Evolutionary conservation across 2,113 vertebrate species (phyloP).

Genomic region (Anas platyrhynchos): DNA sequence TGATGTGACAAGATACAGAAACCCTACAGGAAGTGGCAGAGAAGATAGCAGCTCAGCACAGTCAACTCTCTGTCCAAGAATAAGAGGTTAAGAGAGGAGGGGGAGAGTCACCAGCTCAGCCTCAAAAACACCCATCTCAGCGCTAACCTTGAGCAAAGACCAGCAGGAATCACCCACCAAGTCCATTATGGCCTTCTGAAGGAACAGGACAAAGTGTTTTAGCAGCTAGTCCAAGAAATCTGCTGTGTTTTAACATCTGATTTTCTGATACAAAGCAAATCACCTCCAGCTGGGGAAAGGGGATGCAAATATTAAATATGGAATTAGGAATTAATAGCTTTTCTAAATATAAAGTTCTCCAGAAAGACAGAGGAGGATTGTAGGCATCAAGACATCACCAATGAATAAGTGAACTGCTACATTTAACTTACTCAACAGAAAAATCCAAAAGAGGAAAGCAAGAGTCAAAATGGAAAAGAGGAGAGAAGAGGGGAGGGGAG

Average conservation of each 20-base stretch:
- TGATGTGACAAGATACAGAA: background rate
- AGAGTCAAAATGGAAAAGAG: background rate
- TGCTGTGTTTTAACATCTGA: background rate
- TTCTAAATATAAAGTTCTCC: background rate
- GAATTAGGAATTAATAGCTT: background rate
- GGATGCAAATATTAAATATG: background rate
- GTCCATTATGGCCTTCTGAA: background rate
- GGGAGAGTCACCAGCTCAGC: background rate
- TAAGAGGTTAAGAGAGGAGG: background rate
- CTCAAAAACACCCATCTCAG: background rate
- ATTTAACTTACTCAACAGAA: background rate
- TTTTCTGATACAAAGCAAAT: background rate
- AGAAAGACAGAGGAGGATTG: background rate
- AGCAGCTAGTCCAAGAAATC: background rate
- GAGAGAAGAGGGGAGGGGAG: too few relatives aligned
- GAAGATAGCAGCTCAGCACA: background rate
- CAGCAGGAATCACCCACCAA: background rate
- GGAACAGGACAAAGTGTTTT: background rate
- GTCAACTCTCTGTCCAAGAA: background rate
- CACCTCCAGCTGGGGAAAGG: background rate
- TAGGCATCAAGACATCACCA: background rate
- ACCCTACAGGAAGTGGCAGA: background rate
- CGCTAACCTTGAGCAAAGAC: background rate
- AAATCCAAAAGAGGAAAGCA: background rate
- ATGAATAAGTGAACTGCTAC: background rate